Base-by-base conservation (phyloP, 2,113 vertebrate genomes). In the Synchiropus splendidus region DNA sequence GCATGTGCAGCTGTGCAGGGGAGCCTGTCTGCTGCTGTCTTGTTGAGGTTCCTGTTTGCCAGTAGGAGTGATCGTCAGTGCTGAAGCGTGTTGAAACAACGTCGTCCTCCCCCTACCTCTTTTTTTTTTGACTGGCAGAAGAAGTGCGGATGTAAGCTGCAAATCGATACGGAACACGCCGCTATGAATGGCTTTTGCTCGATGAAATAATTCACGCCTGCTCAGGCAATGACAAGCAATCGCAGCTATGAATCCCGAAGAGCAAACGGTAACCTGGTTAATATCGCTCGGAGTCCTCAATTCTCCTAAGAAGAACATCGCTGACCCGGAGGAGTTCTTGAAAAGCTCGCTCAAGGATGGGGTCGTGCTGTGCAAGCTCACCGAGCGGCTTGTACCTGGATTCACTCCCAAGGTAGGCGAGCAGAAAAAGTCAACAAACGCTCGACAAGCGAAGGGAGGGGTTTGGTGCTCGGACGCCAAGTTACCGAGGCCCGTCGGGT, bases 231-330 rank as follows among this genome's bases (percentile, higher is more conserved):
- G 71, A 37, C 45, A 45, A 36, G 58, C 42, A 10, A 58, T 32
- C 54, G 18, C 68, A 63, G 10, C 55, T 10, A 98, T 99, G 95
- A 98, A 97, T 83, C 89, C 89, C 45, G 91, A 97, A 78, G 95
- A 99, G 61, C 90, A 87, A 61, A 81, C 83, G 0, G 92, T 99
- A 68, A 99, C 95, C 2, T 99, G 95, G 94, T 88, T 99, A 1
- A 99, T 99, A 65, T 92, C 94, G 0, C 61, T 95, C 32, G 95
- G 94, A 63, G 95, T 98, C 44, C 77, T 99, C 44, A 87, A 94
- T 72, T 99, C 94, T 15, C 95, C 95, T 0, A 99, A 99, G 69
- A 99, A 97, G 84, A 90, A 78, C 32, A 77, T 98, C 47, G 86
- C 88, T 13, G 90, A 99, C 75, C 94, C 94, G 0, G 85, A 90